phyloP scores from a whole-genome alignment of 2,113 vertebrate species.

The Amphiprion percula region DNA sequence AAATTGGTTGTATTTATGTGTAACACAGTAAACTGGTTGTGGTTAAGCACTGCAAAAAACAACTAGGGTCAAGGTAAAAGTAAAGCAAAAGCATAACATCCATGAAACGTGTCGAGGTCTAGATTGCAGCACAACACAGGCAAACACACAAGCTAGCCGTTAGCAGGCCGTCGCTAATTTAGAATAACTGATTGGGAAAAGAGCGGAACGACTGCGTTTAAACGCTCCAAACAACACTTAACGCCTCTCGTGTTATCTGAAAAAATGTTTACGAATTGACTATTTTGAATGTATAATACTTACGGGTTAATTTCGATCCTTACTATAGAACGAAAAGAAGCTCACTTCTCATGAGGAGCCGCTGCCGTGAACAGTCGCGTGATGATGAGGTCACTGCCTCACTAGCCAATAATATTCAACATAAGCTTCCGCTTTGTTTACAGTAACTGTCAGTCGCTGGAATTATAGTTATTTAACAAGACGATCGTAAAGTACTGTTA shows the following conservation, averaged over 20 bases:
- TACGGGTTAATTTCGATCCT: constrained; percentile 10
- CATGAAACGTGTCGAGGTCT: background rate
- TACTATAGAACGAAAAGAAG: background rate
- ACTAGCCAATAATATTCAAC: background rate
- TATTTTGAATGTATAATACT: background rate
- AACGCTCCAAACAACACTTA: background rate
- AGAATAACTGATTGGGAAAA: background rate
- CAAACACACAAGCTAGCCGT: constrained; percentile 1
- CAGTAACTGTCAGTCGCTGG: too few relatives aligned
- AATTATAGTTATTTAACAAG: too few relatives aligned
- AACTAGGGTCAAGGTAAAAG: background rate
- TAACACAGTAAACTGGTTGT: too few relatives aligned
- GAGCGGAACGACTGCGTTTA: background rate
- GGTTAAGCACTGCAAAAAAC: too few relatives aligned
- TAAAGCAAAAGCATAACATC: background rate
- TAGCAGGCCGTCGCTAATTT: constrained; percentile 24
- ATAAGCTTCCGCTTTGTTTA: background rate
- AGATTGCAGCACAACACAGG: background rate
- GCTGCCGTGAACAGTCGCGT: constrained; percentile 29
- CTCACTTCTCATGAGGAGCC: background rate
- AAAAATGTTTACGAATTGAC: background rate
- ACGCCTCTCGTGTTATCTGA: fast-evolving
- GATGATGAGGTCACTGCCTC: constrained; percentile 23
- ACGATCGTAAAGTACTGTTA: too few relatives aligned
- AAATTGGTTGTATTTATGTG: too few relatives aligned